A percentile compares a stretch with the other conserved stretches of the same genome.
Evolutionary conservation across 2,797 vertebrate genomes (phyloP).

Genomic region (Rhadinocentrus ornatus): DNA sequence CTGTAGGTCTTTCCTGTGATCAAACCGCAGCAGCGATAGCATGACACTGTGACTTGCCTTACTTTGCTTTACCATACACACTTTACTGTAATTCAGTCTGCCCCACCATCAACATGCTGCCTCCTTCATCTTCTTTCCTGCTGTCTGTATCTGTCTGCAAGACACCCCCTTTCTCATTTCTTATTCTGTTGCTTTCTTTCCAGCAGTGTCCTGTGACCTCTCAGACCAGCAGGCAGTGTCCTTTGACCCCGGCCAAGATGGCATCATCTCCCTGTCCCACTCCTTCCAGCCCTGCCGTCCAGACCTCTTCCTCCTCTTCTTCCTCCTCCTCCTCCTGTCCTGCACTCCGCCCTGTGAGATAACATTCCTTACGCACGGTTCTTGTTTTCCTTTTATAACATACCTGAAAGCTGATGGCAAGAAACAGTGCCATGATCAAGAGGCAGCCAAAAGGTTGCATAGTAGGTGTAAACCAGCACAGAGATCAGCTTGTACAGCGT

Average conservation of each 20-base stretch:
- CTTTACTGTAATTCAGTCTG: slow-evolving; percentile 32
- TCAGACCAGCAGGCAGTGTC: slow-evolving; percentile 79
- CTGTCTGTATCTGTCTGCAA: slow-evolving; percentile 46
- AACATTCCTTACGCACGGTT: slow-evolving; percentile 32
- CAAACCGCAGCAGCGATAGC: slow-evolving; percentile 2
- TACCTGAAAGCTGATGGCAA: neutral
- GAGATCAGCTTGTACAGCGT: neutral
- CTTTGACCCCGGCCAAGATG: slow-evolving; percentile 81
- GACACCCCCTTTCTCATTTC: slow-evolving; percentile 53
- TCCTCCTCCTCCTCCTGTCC: slow-evolving; percentile 74
- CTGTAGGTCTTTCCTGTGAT: neutral
- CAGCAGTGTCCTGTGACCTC: slow-evolving; percentile 80
- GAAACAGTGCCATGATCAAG: neutral
- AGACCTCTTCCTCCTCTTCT: slow-evolving; percentile 67
- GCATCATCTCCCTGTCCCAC: slow-evolving; percentile 72
- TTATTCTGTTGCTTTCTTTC: slow-evolving; percentile 39
- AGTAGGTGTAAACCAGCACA: neutral
- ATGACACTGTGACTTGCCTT: slow-evolving; percentile 9
- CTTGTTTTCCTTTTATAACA: slow-evolving; percentile 8
- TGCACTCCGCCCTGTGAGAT: slow-evolving; percentile 80
- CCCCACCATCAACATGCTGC: slow-evolving; percentile 32
- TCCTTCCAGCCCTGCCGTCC: slow-evolving; percentile 74
- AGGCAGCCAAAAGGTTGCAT: neutral
- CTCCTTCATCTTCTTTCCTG: slow-evolving; percentile 35
- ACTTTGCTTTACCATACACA: slow-evolving; percentile 4